phyloP scores from a whole-genome alignment of 2,888 invertebrate species.

The Macrophya alboannulata region DNA sequence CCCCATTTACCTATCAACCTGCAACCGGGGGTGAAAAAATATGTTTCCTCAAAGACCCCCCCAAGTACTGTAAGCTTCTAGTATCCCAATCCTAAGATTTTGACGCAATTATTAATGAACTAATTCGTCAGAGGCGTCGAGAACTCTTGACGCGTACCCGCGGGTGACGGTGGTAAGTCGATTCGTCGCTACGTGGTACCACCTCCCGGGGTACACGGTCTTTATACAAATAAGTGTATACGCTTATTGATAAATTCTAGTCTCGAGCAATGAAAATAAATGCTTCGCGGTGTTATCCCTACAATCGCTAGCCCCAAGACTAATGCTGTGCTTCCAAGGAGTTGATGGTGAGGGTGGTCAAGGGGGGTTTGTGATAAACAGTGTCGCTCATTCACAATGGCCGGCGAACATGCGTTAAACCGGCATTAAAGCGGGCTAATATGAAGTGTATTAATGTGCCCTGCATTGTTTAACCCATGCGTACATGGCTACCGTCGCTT shows the following conservation, averaged over 20 bases:
- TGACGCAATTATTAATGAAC: conserved; percentile 55
- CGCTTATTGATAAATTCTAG: conserved; percentile 68
- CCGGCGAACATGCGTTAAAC: conserved; percentile 79
- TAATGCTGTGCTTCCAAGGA: conserved; percentile 74
- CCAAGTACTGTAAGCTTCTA: neutral
- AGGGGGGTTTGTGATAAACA: conserved; percentile 78
- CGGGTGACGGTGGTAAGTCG: conserved; percentile 49
- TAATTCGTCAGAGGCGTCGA: conserved; percentile 52
- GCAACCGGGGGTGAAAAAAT: neutral
- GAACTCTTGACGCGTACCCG: conserved; percentile 46
- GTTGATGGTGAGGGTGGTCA: conserved; percentile 67
- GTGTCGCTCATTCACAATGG: conserved; percentile 80
- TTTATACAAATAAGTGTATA: conserved; percentile 5
- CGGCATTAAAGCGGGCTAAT: conserved; percentile 79
- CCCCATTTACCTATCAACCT: conserved; percentile 19
- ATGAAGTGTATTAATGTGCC: conserved; percentile 80
- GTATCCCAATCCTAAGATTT: conserved; percentile 31
- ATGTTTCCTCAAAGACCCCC: neutral
- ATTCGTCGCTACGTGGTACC: conserved; percentile 58
- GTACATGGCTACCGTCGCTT: conserved; percentile 79
- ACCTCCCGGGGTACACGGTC: conserved; percentile 53
- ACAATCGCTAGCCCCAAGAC: conserved; percentile 71
- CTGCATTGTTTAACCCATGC: conserved; percentile 79
- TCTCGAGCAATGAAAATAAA: conserved; percentile 61
- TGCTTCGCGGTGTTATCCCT: conserved; percentile 69